Conservation (phyloP, 2,888 invertebrate species). For the Conops quadrifasciatus region DNA sequence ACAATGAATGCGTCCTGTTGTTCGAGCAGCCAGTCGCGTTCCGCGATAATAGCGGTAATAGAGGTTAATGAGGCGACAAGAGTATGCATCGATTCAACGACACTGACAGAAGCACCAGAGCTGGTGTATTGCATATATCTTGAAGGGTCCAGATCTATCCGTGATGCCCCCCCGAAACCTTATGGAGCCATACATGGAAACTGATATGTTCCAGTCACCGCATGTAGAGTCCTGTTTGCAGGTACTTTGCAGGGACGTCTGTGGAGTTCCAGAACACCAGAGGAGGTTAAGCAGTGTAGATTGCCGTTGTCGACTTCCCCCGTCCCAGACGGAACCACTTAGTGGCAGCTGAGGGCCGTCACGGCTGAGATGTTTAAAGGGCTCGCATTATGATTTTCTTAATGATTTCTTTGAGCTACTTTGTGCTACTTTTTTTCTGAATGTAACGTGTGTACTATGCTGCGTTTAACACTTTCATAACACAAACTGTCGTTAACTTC, state of each 20-base stretch:
- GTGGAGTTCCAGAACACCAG: background rate
- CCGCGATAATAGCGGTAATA: no score
- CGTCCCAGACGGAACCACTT: slow-evolving; percentile 6
- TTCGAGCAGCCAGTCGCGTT: background rate
- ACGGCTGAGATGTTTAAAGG: background rate
- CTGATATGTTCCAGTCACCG: background rate
- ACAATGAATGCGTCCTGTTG: background rate
- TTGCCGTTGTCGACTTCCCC: slow-evolving; percentile 1
- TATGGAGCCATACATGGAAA: slow-evolving; percentile 17
- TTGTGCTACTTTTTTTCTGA: no score
- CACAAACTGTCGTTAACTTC: no score
- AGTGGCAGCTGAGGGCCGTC: background rate
- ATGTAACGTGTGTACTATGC: no score
- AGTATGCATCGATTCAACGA: background rate
- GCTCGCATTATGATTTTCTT: no score
- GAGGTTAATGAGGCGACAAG: background rate
- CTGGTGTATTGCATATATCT: background rate
- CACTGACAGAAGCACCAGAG: background rate
- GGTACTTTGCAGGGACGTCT: background rate
- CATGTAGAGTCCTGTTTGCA: background rate
- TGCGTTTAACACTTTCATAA: no score
- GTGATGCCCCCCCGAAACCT: background rate
- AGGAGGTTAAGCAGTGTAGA: background rate
- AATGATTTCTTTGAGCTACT: no score
- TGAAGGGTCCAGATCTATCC: background rate